Evolutionary conservation across 92 coral and sea anemone species (phyloP).

Genomic region (Zoanthus solanderi): DNA sequence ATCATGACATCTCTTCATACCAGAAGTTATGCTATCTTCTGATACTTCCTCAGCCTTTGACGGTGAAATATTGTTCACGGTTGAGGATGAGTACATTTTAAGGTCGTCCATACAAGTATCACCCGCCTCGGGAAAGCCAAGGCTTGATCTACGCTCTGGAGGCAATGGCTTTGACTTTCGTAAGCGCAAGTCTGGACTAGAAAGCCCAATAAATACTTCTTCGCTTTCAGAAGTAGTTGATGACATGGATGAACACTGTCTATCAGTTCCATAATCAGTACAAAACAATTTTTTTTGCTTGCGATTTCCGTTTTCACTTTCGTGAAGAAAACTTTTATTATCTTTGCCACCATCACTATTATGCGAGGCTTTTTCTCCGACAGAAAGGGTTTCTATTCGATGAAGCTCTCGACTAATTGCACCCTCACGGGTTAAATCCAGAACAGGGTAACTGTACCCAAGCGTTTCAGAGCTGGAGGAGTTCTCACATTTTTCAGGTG

Average conservation of each 20-base stretch:
- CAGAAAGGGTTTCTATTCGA: conserved; percentile 34
- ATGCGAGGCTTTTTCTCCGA: not conserved
- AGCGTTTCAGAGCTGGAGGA: not conserved
- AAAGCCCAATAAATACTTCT: not conserved
- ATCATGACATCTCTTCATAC: conserved; percentile 20
- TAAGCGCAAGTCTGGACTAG: conserved; percentile 19
- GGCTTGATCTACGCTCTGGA: conserved; percentile 36
- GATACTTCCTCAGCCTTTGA: not conserved
- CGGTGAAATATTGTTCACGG: not conserved
- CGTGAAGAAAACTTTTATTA: not conserved
- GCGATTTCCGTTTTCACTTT: not conserved
- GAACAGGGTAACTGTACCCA: not conserved
- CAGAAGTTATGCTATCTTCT: not conserved
- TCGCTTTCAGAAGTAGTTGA: conserved; percentile 18
- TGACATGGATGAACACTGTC: not conserved
- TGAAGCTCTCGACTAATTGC: conserved; percentile 48
- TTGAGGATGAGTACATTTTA: not conserved
- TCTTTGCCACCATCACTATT: not conserved
- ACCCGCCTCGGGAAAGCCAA: conserved; percentile 5
- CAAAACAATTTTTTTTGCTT: not conserved
- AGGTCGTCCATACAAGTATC: not conserved
- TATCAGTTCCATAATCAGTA: not conserved
- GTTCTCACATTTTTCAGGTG: conserved; percentile 8
- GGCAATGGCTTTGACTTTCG: conserved; percentile 37
- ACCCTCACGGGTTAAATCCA: conserved; percentile 18